A percentile compares a stretch with the other conserved stretches of the same genome.
Conservation (phyloP, 2,888 invertebrate genomes). For the Acleris laterana region DNA sequence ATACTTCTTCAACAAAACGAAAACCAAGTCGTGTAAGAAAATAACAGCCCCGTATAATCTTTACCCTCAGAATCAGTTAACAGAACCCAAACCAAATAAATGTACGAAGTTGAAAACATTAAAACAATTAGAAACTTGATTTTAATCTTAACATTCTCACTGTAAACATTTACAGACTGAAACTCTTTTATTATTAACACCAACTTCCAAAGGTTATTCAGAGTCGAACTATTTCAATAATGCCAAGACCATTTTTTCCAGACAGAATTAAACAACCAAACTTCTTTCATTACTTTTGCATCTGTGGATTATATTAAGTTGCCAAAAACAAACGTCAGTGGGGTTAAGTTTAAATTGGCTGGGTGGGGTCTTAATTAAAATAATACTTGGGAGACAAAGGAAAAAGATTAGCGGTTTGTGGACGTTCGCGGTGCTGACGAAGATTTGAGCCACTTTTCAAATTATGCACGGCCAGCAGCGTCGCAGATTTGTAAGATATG, state of each 20-base stretch:
- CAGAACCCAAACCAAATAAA: no score
- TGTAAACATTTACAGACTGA: neutral
- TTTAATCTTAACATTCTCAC: neutral
- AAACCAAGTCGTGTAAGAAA: no score
- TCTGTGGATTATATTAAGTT: conserved; percentile 64
- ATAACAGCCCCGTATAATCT: no score
- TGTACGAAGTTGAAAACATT: no score
- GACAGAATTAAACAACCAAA: conserved; percentile 35
- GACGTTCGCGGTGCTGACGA: conserved; percentile 29
- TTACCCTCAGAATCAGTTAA: no score
- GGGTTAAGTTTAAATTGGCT: conserved; percentile 73
- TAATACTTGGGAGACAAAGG: conserved; percentile 70
- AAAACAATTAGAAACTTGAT: no score
- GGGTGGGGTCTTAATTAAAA: conserved; percentile 68
- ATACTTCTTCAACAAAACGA: no score
- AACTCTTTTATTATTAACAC: conserved; percentile 10
- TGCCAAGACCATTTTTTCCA: conserved; percentile 22
- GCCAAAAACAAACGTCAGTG: conserved; percentile 68
- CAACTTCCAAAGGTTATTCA: conserved; percentile 12
- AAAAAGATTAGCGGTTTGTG: conserved; percentile 66
- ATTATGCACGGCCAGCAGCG: no score
- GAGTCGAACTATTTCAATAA: conserved; percentile 29
- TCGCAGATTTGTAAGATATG: no score
- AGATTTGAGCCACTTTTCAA: conserved; percentile 27
- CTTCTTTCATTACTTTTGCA: conserved; percentile 57